A percentile compares a stretch with the other conserved stretches of the same genome.
phyloP scores from a whole-genome alignment of 2,888 invertebrate species.

The Philereme transversata region DNA sequence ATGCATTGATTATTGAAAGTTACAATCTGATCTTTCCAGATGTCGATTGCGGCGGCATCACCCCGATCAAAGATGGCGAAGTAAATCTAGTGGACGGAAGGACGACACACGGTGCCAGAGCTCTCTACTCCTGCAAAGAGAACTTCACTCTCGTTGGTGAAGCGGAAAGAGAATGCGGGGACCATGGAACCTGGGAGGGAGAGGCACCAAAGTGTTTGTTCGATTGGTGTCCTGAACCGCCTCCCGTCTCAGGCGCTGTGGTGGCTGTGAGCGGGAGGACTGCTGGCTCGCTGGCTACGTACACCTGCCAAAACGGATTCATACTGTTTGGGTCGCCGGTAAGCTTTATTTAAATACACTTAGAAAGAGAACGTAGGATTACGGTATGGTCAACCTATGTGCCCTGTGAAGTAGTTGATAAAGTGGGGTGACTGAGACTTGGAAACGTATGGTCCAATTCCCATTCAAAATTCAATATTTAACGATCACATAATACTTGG shows the following conservation, averaged over 20 bases:
- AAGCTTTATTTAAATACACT: slow-evolving; percentile 53
- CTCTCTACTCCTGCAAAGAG: slow-evolving; percentile 90
- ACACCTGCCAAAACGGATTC: slow-evolving; percentile 92
- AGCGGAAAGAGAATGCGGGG: slow-evolving; percentile 88
- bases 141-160: slow-evolving; percentile 93
- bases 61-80: slow-evolving; percentile 88
- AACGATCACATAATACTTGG: no score
- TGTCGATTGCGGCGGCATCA: slow-evolving; percentile 90
- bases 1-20: no score
- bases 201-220: slow-evolving; percentile 91
- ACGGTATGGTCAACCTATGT: no score
- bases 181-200: slow-evolving; percentile 90
- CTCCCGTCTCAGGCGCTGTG: slow-evolving; percentile 89
- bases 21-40: slow-evolving; percentile 76
- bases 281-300: slow-evolving; percentile 91
- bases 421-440: no score
- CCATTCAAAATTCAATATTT: no score
- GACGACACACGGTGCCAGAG: slow-evolving; percentile 91
- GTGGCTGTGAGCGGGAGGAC: slow-evolving; percentile 89
- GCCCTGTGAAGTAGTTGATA: no score
- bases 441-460: no score
- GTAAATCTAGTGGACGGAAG: slow-evolving; percentile 87
- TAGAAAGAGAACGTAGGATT: no score
- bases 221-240: slow-evolving; percentile 95
- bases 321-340: slow-evolving; percentile 92